Conservation (phyloP, 2,113 vertebrate genomes). For the Colaptes auratus region DNA sequence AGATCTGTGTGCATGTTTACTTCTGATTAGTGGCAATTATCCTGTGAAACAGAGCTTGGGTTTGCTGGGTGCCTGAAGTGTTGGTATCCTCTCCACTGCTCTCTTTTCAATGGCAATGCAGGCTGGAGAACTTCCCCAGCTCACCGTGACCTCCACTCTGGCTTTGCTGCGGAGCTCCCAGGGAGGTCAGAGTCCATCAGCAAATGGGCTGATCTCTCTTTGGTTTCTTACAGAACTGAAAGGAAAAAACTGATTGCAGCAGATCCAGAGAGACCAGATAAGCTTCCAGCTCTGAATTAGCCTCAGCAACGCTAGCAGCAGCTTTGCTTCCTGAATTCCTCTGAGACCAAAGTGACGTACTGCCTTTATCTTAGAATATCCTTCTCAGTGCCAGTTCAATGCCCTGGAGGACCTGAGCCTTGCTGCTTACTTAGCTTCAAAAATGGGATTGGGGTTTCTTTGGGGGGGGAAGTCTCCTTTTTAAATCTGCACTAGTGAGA, state of each 20-base stretch:
- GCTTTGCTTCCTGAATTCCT: not conserved
- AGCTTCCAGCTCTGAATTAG: not conserved
- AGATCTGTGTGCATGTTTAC: constrained; percentile 25
- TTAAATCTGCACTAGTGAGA: not conserved
- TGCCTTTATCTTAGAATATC: not conserved
- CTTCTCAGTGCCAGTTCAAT: not conserved
- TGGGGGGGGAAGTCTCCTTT: not conserved
- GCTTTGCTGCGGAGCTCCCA: not conserved
- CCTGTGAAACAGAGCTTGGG: constrained; percentile 15
- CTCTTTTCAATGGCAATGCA: not conserved
- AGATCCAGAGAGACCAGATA: not conserved
- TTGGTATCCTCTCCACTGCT: not conserved
- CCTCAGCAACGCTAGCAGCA: not conserved
- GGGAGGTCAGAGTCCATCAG: not conserved
- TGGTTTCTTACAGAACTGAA: not conserved
- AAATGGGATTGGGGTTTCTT: not conserved
- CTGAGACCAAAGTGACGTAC: not conserved
- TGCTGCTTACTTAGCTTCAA: not conserved
- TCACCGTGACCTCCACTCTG: not conserved
- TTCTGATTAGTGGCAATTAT: constrained; percentile 69
- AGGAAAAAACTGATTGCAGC: not conserved
- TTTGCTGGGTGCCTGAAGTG: constrained; percentile 37
- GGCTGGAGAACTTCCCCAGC: not conserved
- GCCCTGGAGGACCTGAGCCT: not conserved
- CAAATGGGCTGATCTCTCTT: not conserved